Base-by-base conservation (phyloP, 2,888 invertebrate genomes). In the Oscheius sp. region DNA sequence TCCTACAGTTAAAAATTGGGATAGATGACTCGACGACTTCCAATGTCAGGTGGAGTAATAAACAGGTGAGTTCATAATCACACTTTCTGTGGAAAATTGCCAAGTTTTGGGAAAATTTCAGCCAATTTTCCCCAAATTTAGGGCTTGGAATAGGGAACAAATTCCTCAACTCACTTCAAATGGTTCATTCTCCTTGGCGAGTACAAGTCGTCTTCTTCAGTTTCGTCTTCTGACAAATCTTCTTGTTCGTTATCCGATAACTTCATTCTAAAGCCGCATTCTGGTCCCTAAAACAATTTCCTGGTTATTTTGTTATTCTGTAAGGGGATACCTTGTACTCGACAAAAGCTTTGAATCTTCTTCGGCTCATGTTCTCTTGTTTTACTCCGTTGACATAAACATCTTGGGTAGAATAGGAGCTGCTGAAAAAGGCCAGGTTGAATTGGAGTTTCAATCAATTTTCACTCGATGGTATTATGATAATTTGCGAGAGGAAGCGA, bases 321-420 rank as follows among this genome's bases (percentile, higher is more conserved):
- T 35, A 35, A 35, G 9, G 3, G 35, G 35, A 35, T 21, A 46
- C 53, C 63, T 72, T 68, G 75, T 87, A 88, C 72, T 87, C 88
- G 71, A 87, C 84, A 70, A 86, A 87, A 1, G 87, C 87, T 56
- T 88, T 81, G 66, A 84, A 84, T 64, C 80, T 82, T 72, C 83
- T 78, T 74, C 84, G 84, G 59, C 79, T 79, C 81, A 78, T 81
- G 35, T 78, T 76, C 55, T 72, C 72, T 55, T 83, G 76, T 56
- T 80, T 80, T 63, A 84, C 84, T 0, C 87, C 87, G 76, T 87
- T 88, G 41, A 88, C 77, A 72, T 79, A 87, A 6, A 86, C 86
- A 73, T 86, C 87, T 59, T 83, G 83, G 13, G 83, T 74, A 1
- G 85, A 83, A 74, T 81, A 87, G 59, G 82, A 83, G 13, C 85